These are phyloP conservation scores for Aphelocoma coerulescens DNA, from an alignment of 2,113 vertebrate genomes.

Conservation along the genomic window DNA sequence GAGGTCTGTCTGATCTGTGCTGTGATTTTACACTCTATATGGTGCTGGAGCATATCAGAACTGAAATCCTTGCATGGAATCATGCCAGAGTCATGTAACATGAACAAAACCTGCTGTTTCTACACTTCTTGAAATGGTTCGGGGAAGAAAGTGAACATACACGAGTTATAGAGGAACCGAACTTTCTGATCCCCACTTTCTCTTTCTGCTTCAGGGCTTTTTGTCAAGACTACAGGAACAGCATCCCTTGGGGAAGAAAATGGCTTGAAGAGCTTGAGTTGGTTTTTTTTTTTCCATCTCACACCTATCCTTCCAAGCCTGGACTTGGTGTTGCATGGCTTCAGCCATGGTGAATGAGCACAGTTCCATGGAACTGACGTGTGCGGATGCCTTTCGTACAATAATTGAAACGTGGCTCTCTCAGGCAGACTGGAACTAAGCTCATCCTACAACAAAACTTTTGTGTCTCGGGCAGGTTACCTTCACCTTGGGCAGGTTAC, in stretches of 20 bases:
- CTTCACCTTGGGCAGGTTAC: not conserved
- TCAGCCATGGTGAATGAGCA: not conserved
- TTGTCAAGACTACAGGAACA: not conserved
- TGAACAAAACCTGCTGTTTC: not conserved
- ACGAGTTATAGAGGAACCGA: not conserved
- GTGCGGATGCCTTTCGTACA: not conserved
- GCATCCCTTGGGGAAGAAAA: not conserved
- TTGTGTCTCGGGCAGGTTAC: not conserved
- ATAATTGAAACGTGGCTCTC: not conserved
- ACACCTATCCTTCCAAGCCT: not conserved
- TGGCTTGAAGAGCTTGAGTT: not conserved
- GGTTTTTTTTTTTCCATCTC: not conserved
- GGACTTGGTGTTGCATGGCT: not conserved
- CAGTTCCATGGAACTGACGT: not conserved
- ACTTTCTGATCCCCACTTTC: not conserved
- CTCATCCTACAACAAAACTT: not conserved
- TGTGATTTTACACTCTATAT: not conserved
- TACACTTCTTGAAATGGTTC: not conserved
- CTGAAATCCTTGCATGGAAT: not conserved
- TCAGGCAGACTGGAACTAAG: not conserved
- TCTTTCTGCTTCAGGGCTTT: not conserved
- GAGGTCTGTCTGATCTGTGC: not conserved
- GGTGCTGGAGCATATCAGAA: not conserved
- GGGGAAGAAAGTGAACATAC: not conserved
- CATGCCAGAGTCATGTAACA: not conserved